Evolutionary conservation across 2,797 vertebrate genomes (phyloP).

Genomic region (Eulemur mongoz): DNA sequence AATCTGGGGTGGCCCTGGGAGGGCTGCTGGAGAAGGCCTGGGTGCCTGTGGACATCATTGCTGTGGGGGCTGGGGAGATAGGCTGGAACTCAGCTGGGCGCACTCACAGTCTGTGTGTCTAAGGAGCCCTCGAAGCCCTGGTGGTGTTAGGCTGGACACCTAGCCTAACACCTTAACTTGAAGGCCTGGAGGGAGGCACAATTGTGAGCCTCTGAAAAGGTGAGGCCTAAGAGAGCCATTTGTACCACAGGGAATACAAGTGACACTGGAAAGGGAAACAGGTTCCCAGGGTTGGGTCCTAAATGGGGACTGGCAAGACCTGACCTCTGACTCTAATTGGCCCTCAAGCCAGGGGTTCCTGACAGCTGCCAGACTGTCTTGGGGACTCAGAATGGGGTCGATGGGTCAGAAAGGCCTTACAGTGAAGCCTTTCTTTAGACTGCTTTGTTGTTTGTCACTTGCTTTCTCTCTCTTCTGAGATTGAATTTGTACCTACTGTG

Average conservation of each 20-base stretch:
- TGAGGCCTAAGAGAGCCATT: not conserved
- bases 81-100: constrained; percentile 44
- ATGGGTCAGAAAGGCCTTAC: constrained; percentile 11
- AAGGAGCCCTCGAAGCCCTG: not conserved
- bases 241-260: not conserved
- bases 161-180: too few species aligned
- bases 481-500: not conserved
- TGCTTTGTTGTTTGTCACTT: constrained; percentile 55
- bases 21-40: constrained; percentile 60
- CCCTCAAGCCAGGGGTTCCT: not conserved
- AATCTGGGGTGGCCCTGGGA: constrained; percentile 43
- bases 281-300: not conserved
- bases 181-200: not conserved
- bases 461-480: not conserved
- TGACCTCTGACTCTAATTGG: constrained; percentile 44
- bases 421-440: constrained; percentile 24
- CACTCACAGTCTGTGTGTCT: not conserved
- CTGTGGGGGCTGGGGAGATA: constrained; percentile 74
- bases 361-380: not conserved
- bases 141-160: not conserved
- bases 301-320: not conserved
- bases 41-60: constrained; percentile 61
- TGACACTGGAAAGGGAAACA: not conserved
- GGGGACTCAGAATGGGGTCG: not conserved
- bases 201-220: not conserved